phyloP scores from a whole-genome alignment of 1,140 invertebrate species.

The Lanistes nyassanus region DNA sequence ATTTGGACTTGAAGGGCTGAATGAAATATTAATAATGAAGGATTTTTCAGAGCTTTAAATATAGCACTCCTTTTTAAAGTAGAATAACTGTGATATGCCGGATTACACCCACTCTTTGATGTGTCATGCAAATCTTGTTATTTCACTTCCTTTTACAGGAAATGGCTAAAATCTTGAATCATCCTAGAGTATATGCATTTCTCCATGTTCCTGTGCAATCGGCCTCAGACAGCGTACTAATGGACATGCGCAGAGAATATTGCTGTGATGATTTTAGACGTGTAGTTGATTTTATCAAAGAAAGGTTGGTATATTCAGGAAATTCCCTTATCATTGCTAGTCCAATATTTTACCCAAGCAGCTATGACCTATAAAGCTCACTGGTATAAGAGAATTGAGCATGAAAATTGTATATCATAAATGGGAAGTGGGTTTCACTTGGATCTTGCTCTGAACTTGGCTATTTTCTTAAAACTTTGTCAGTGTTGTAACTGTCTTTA shows the following conservation, averaged over 20 bases:
- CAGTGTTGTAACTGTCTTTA: not conserved
- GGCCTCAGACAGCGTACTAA: conserved; percentile 91
- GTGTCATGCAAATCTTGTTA: not conserved
- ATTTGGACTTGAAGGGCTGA: no score
- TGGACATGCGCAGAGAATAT: conserved; percentile 98
- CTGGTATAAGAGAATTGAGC: no score
- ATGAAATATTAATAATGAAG: no score
- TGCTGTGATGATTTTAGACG: conserved; percentile 86
- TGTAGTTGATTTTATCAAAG: conserved; percentile 86
- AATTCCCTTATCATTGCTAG: conserved; percentile 18
- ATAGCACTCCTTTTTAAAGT: no score
- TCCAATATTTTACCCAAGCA: not conserved
- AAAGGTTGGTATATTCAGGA: conserved; percentile 70
- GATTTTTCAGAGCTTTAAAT: no score
- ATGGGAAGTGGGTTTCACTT: no score
- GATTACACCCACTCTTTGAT: no score
- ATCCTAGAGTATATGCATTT: conserved; percentile 93
- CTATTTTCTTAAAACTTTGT: not conserved
- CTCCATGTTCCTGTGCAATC: conserved; percentile 98
- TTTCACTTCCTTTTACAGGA: conserved; percentile 69
- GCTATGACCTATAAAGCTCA: no score
- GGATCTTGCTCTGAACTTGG: not conserved
- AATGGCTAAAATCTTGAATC: conserved; percentile 87
- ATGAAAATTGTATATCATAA: no score
- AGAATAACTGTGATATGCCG: no score